Conservation (phyloP, 2,113 vertebrate genomes). For the Paradoxurus hermaphroditus region DNA sequence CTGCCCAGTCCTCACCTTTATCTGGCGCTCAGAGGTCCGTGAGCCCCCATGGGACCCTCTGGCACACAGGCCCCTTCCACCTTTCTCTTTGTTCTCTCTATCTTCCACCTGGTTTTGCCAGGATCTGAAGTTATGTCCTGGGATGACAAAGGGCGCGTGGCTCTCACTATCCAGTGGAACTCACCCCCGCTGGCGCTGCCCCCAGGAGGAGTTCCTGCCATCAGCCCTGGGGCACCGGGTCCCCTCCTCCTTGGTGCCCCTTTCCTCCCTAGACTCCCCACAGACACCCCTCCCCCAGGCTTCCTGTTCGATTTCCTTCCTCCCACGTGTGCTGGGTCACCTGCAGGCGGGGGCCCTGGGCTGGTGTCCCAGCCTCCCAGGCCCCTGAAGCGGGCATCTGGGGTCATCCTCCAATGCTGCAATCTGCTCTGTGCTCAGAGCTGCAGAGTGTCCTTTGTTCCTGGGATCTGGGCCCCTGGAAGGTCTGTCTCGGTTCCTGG, state of each 20-base stretch:
- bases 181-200: background rate
- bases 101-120: background rate
- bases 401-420: rapidly evolving
- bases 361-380: background rate
- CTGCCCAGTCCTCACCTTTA: background rate
- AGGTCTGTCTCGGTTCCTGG: background rate
- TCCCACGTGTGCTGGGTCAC: background rate
- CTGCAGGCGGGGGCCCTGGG: background rate
- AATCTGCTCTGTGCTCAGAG: background rate
- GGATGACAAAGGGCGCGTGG: background rate
- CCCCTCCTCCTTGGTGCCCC: background rate
- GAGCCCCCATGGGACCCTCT: background rate
- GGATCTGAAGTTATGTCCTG: background rate
- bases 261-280: background rate
- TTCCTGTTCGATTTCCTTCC: constrained; percentile 58
- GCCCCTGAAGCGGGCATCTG: rapidly evolving
- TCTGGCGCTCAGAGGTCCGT: background rate
- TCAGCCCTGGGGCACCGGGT: background rate
- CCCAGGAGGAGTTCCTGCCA: background rate
- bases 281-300: too few species aligned
- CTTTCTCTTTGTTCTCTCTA: background rate
- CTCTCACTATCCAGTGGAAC: background rate
- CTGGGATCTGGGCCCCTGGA: background rate
- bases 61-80: background rate
- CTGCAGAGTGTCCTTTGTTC: background rate